Base-by-base conservation (phyloP, 2,797 vertebrate genomes). In the Chelonia mydas region DNA sequence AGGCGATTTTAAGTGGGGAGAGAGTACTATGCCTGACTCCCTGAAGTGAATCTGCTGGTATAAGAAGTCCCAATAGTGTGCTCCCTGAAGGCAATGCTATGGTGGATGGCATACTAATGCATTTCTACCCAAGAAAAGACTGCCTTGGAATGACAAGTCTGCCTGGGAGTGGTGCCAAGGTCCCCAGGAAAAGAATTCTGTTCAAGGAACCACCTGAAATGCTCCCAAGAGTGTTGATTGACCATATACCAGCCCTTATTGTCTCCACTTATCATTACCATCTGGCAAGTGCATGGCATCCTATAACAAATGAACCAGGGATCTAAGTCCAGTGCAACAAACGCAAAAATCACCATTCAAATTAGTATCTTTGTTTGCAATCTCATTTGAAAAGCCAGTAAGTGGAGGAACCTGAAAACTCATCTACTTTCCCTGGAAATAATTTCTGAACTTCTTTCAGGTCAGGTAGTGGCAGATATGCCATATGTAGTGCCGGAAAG, bases 221-320 rank as follows among this genome's bases (percentile, higher is more conserved):
- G 23, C 7, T 84, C 81, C 54, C 74, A 47, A 37, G 77, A 59
- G 0, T 13, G 47, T 80, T 87, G n/a, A 21, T 81, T 84, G 41
- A 33, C 47, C 50, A 81, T 87, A 2, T 28, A 33, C 54, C 78
- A 19, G 10, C 78, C 13, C 19, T 76, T 61, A 79, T 1, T 28
- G 68, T 82, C 28, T 47, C 10, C 88, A 68, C 55, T 16, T 33
- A 49, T 78, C 76, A 65, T 80, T 25, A 50, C 57, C 33, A 68
- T 68, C 4, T 37, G 65, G n/a, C 33, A 68, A 17, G n/a, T 37
- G 33, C 11, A 83, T 12, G 6, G 4, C 19, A 2, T n/a, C 51
- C 13, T 89, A 68, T 59, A 65, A 87, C 17, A 95, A 90, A 90
- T 81, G 7, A 77, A 96, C 81, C 45, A 37, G 33, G 84, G 84